phyloP scores from a whole-genome alignment of 2,888 invertebrate genomes.

The Eupithecia inturbata region DNA sequence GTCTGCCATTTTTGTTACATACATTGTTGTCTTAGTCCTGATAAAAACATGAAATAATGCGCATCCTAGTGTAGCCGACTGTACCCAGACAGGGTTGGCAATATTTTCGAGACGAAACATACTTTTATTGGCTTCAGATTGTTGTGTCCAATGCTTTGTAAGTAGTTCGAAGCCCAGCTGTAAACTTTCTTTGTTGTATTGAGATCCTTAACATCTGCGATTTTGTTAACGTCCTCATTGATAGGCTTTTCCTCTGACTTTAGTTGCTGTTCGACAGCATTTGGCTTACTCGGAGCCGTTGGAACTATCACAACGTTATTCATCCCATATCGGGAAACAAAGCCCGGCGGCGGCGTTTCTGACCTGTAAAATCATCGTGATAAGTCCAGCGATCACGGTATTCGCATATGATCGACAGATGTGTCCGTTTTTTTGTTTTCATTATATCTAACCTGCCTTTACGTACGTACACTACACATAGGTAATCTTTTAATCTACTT shows the following conservation, averaged over 20 bases:
- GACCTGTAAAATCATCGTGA: slow-evolving; percentile 29
- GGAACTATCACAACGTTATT: slow-evolving; percentile 33
- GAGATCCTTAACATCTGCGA: slow-evolving; percentile 13
- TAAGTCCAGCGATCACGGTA: not conserved
- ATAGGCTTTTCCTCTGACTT: slow-evolving; percentile 2
- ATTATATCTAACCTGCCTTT: not conserved
- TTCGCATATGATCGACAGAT: not conserved
- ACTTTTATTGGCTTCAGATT: slow-evolving; percentile 36
- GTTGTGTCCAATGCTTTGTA: slow-evolving; percentile 38
- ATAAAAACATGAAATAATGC: not conserved
- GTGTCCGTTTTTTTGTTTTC: not conserved
- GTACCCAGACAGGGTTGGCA: not conserved
- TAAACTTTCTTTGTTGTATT: slow-evolving; percentile 31
- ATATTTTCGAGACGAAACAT: slow-evolving; percentile 27
- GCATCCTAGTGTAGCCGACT: not conserved
- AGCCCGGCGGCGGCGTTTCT: slow-evolving; percentile 14
- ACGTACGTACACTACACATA: too few species aligned
- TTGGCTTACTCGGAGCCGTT: not conserved
- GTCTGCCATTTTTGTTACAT: not conserved
- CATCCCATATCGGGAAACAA: slow-evolving; percentile 21
- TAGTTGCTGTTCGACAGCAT: not conserved
- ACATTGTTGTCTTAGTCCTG: not conserved
- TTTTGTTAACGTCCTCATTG: slow-evolving; percentile 23
- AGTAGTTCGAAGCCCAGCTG: slow-evolving; percentile 39
- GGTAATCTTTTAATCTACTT: too few species aligned